Base-by-base conservation (phyloP, 2,797 vertebrate species). In the Morus bassanus region DNA sequence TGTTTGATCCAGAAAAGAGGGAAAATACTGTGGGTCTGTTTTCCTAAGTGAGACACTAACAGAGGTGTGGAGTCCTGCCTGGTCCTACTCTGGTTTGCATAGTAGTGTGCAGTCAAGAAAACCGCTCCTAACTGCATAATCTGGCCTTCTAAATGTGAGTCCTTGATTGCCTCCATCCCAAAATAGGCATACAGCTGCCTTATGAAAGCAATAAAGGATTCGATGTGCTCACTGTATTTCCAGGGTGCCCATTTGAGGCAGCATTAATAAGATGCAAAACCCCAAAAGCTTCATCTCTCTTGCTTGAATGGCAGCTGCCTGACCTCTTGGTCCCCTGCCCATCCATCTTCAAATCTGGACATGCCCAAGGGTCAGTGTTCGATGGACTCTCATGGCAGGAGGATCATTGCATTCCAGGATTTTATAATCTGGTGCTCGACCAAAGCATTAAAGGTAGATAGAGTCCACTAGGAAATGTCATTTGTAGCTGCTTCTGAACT, bases 31-130 rank as follows among this genome's bases (percentile, higher is more conserved):
- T 65, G 79, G 43, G 24, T 93, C 72, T 80, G 25, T 30, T 93
- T 95, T 89, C 85, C 57, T 78, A 65, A 96, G 43, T 46, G 50
- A 93, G 85, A 76, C 57, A 57, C 80, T 85, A 94, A 54, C 48
- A 90, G 82, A 70, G 37, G 18, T 76, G 93, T 78, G 82, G 39
- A 81, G 46, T 69, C 75, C 76, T 93, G 61, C 43, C 64, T 77
- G 22, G 53, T 85, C 31, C 60, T 92, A 15, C 21, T 68, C 59
- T 87, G 63, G 24, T 82, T 73, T 81, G 43, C 12, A 28, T 33
- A 18, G 59, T 75, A 76, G 59, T 16, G 22, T 2, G 4, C 5
- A 39, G 78, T 65, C 45, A 80, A 60, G 74, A 89, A 41, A 91
- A 85, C 41, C 41, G 64, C 41, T 74, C 53, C 69, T 89, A 82